Percentiles rank a stretch among this genome's conserved stretches.
phyloP scores from a whole-genome alignment of 2,797 vertebrate species.

The Betta splendens region DNA sequence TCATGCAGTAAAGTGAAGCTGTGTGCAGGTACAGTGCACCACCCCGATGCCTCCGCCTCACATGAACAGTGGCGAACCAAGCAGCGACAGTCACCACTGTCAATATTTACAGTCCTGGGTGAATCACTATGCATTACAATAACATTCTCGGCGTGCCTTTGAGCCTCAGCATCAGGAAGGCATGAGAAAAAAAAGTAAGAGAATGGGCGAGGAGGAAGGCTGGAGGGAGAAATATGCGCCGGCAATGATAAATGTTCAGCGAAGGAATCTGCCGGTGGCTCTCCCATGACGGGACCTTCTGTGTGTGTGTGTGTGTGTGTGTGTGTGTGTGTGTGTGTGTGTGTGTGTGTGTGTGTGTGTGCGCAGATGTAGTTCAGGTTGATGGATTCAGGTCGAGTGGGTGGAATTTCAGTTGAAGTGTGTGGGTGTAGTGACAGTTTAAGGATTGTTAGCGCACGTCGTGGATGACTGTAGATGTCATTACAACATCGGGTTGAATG shows the following conservation, averaged over 20 bases:
- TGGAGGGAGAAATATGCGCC: conserved; percentile 55
- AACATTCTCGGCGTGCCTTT: conserved; percentile 77
- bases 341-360: conserved; percentile 14
- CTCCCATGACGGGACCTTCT: conserved; percentile 73
- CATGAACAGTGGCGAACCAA: too few species aligned
- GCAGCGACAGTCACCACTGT: conserved; percentile 55
- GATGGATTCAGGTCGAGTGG: conserved; percentile 47
- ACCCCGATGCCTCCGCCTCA: conserved; percentile 12
- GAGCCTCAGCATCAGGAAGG: conserved; percentile 69
- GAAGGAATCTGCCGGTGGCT: conserved; percentile 62
- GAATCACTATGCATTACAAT: conserved; percentile 79
- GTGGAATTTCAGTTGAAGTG: conserved; percentile 62
- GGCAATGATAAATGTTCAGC: conserved; percentile 53
- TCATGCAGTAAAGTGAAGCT: too few species aligned
- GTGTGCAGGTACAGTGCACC: conserved; percentile 6
- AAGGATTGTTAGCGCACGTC: conserved; percentile 65
- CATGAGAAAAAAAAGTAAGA: conserved; percentile 48
- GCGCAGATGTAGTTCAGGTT: conserved; percentile 42
- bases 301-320: conserved; percentile 11
- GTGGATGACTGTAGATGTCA: conserved; percentile 47
- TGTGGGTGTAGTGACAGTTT: conserved; percentile 71
- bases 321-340: conserved; percentile 15
- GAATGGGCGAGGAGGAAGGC: conserved; percentile 22
- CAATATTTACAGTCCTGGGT: conserved; percentile 81
- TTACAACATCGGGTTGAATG: conserved; percentile 53